Percentiles rank a stretch among this genome's conserved stretches.
Evolutionary conservation across 1,140 invertebrate species (phyloP).

Genomic region (Dinothrombium tinctorium): DNA sequence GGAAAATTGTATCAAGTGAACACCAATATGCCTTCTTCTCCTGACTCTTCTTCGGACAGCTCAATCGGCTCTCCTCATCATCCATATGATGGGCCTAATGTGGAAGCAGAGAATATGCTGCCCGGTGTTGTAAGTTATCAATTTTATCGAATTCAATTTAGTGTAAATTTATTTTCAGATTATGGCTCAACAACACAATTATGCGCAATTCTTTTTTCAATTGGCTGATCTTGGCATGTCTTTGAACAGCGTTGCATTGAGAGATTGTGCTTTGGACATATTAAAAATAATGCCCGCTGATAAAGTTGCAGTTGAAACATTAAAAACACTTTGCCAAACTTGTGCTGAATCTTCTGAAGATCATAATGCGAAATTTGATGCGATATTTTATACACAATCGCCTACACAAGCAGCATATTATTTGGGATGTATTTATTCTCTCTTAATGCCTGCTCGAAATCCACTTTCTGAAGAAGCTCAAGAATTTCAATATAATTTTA

Average conservation of each 20-base stretch:
- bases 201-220: slow-evolving; percentile 69
- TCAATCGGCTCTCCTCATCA: slow-evolving; percentile 66
- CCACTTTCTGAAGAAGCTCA: slow-evolving; percentile 52
- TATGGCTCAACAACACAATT: slow-evolving; percentile 49
- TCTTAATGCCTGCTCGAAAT: slow-evolving; percentile 72
- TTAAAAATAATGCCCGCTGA: slow-evolving; percentile 76
- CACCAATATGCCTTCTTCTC: slow-evolving; percentile 56
- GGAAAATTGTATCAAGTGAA: slow-evolving; percentile 59
- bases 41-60: slow-evolving; percentile 62
- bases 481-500: slow-evolving; percentile 67
- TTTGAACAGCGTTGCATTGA: slow-evolving; percentile 45
- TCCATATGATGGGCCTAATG: slow-evolving; percentile 44
- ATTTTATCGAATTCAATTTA: neutral
- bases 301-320: slow-evolving; percentile 16
- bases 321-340: slow-evolving; percentile 7
- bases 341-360: neutral
- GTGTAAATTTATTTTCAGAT: slow-evolving; percentile 24
- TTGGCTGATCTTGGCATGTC: slow-evolving; percentile 64
- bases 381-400: slow-evolving; percentile 42
- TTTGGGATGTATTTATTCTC: slow-evolving; percentile 44
- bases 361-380: slow-evolving; percentile 2
- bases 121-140: slow-evolving; percentile 56
- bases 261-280: slow-evolving; percentile 58
- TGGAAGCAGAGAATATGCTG: slow-evolving; percentile 60
- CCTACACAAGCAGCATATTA: slow-evolving; percentile 53